Evolutionary conservation across 2,888 invertebrate genomes (phyloP).

Genomic region (Agrotis exclamationis): DNA sequence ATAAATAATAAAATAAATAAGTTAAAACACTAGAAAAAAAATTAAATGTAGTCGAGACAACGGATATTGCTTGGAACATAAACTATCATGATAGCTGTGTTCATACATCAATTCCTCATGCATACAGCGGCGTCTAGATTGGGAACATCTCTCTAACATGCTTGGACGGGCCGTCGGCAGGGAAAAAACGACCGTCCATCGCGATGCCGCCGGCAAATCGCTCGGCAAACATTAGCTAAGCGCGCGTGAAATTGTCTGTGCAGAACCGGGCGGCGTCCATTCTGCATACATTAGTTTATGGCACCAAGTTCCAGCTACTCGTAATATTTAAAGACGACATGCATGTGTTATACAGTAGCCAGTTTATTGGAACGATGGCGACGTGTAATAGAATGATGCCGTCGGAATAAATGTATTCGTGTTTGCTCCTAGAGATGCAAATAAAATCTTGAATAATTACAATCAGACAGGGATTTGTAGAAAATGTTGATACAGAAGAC

Average conservation of each 20-base stretch:
- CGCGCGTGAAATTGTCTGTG: constrained; percentile 87
- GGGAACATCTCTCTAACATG: constrained; percentile 65
- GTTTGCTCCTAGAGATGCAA: constrained; percentile 1
- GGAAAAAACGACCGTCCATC: constrained; percentile 73
- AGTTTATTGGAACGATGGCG: constrained; percentile 60
- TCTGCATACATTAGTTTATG: constrained; percentile 78
- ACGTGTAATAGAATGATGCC: constrained; percentile 28
- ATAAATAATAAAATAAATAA: too few relatives aligned
- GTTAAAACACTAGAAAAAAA: background rate
- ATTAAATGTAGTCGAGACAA: background rate
- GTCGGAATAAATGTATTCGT: constrained; percentile 18
- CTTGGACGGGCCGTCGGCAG: constrained; percentile 68
- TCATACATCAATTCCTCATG: constrained; percentile 54
- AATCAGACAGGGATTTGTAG: background rate
- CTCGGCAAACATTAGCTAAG: constrained; percentile 87
- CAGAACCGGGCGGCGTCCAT: constrained; percentile 73
- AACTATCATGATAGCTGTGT: constrained; percentile 33
- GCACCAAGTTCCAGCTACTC: constrained; percentile 69
- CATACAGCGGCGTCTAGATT: constrained; percentile 56
- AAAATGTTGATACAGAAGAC: constrained; percentile 5
- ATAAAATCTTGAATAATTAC: constrained; percentile 16
- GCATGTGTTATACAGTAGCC: constrained; percentile 58
- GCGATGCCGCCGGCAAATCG: constrained; percentile 82
- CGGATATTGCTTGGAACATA: constrained; percentile 19
- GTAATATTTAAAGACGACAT: constrained; percentile 70